Evolutionary conservation across 2,888 invertebrate species (phyloP).

Genomic region (Ornithoptera priamus): DNA sequence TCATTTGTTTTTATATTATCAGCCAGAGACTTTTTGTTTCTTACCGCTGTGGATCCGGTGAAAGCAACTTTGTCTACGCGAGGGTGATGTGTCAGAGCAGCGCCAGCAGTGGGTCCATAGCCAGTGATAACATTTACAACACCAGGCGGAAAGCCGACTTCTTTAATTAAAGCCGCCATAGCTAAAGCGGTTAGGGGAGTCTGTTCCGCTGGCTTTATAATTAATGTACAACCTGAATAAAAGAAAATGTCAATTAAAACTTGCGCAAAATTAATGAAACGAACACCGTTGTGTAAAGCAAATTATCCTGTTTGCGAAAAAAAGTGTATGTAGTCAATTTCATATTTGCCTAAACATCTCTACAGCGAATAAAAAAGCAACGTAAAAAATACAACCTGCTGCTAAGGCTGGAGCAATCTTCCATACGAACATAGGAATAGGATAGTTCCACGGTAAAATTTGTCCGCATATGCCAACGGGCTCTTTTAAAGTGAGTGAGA

Average conservation of each 20-base stretch:
- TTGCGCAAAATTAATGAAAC: not conserved
- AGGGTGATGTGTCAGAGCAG: slow-evolving; percentile 84
- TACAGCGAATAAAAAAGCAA: not conserved
- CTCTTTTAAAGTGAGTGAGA: slow-evolving; percentile 91
- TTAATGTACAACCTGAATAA: slow-evolving; percentile 84
- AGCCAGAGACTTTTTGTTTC: not conserved
- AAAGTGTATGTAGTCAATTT: no score
- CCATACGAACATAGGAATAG: slow-evolving; percentile 95
- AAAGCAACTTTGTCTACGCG: slow-evolving; percentile 94
- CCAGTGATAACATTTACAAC: slow-evolving; percentile 95
- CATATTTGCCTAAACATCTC: not conserved
- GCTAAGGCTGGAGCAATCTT: slow-evolving; percentile 91
- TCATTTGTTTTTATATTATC: not conserved
- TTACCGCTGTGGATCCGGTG: slow-evolving; percentile 69
- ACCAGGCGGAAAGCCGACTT: slow-evolving; percentile 95
- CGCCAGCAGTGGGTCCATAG: slow-evolving; percentile 88
- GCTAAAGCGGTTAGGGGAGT: slow-evolving; percentile 94
- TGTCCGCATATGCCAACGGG: slow-evolving; percentile 93
- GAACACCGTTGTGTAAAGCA: not conserved
- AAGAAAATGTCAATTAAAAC: not conserved
- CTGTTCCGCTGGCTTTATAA: slow-evolving; percentile 96
- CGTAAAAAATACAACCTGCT: slow-evolving; percentile 58
- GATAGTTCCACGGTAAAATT: slow-evolving; percentile 97
- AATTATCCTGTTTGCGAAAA: no score
- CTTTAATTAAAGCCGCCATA: slow-evolving; percentile 89